Conservation (phyloP, 2,888 invertebrate species). For the Lasioglossum oenotherae region DNA sequence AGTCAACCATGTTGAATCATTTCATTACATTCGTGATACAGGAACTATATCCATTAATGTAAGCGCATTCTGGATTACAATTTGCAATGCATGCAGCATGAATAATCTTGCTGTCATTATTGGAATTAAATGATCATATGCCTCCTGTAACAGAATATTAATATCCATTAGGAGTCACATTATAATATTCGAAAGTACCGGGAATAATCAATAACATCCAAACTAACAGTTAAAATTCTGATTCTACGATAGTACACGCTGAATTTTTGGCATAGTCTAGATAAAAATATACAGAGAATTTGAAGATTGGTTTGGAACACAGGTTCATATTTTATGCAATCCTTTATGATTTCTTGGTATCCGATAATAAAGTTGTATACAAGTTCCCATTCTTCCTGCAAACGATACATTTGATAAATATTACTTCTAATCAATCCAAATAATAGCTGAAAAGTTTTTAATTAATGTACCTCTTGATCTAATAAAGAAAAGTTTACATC, state of each 20-base stretch:
- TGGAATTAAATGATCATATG: slow-evolving; percentile 88
- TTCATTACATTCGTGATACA: slow-evolving; percentile 85
- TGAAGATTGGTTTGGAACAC: slow-evolving; percentile 87
- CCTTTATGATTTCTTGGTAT: slow-evolving; percentile 87
- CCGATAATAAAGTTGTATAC: slow-evolving; percentile 89
- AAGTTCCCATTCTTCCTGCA: slow-evolving; percentile 91
- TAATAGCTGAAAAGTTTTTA: slow-evolving; percentile 24
- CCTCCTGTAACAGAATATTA: slow-evolving; percentile 86
- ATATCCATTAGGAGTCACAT: slow-evolving; percentile 15
- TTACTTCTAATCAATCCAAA: not conserved
- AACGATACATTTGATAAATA: slow-evolving; percentile 3
- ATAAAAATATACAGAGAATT: slow-evolving; percentile 88
- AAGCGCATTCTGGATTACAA: slow-evolving; percentile 88
- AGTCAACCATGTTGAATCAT: slow-evolving; percentile 28
- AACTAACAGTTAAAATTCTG: slow-evolving; percentile 89
- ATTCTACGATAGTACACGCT: slow-evolving; percentile 91
- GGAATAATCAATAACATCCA: slow-evolving; percentile 15
- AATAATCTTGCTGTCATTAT: slow-evolving; percentile 89
- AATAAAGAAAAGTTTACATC: slow-evolving; percentile 88
- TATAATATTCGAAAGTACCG: not conserved
- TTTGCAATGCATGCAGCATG: slow-evolving; percentile 88
- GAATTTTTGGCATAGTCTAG: slow-evolving; percentile 87
- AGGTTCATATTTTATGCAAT: slow-evolving; percentile 85
- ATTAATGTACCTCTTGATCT: slow-evolving; percentile 87
- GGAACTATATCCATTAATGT: slow-evolving; percentile 89